phyloP scores from a whole-genome alignment of 2,888 invertebrate species.

The Muscina levida region DNA sequence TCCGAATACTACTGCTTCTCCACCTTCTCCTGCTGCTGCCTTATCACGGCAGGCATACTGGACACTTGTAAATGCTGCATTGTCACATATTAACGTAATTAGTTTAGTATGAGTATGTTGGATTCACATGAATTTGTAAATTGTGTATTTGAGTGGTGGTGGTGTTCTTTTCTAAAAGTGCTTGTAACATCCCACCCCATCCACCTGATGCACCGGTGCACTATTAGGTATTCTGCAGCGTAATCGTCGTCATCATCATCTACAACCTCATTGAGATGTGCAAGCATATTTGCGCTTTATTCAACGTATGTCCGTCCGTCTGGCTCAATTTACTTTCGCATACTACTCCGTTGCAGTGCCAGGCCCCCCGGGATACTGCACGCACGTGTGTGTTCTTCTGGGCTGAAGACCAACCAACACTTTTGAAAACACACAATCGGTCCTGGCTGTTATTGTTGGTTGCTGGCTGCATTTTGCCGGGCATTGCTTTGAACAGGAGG shows the following conservation, averaged over 20 bases:
- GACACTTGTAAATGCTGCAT: constrained; percentile 59
- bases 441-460: constrained; percentile 18
- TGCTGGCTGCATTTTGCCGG: background rate
- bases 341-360: background rate
- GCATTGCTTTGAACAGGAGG: constrained; percentile 6
- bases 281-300: too few relatives aligned
- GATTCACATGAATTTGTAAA: constrained; percentile 42
- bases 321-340: too few relatives aligned
- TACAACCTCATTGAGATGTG: background rate
- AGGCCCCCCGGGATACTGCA: background rate
- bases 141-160: constrained; percentile 58
- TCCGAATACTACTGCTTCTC: too few relatives aligned
- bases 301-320: too few relatives aligned
- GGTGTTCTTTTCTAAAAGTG: constrained; percentile 51
- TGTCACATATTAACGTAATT: constrained; percentile 68
- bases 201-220: constrained; percentile 19
- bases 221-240: background rate
- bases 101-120: constrained; percentile 61
- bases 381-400: constrained; percentile 45
- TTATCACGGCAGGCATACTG: background rate
- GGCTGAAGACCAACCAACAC: constrained; percentile 44
- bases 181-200: constrained; percentile 41
- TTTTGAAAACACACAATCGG: constrained; percentile 42
- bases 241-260: background rate
- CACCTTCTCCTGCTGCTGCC: too few relatives aligned